Evolutionary conservation across 2,797 vertebrate genomes (phyloP).

Genomic region (Emydoidea blandingii): DNA sequence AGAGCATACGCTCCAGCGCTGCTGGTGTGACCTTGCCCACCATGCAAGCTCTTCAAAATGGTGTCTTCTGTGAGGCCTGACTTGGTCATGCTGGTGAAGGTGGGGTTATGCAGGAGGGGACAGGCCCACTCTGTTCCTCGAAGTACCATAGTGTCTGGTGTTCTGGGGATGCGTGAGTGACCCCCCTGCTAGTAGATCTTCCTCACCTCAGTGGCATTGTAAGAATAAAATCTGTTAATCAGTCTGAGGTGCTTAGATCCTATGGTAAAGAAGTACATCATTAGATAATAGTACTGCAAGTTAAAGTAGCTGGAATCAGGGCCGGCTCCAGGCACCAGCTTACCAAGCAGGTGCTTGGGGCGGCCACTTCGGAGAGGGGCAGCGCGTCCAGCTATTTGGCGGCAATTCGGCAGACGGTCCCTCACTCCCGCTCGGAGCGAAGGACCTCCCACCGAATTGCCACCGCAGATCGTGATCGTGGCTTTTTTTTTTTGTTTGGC

Average conservation of each 20-base stretch:
- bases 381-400: too few species aligned
- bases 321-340: too few species aligned
- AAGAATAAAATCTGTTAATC: conserved; percentile 33
- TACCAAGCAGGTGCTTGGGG: too few species aligned
- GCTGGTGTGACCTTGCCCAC: background rate
- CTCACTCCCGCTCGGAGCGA: too few species aligned
- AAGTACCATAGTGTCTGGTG: background rate
- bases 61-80: background rate
- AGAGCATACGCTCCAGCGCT: background rate
- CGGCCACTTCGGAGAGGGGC: too few species aligned
- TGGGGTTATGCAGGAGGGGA: background rate
- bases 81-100: background rate
- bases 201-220: background rate
- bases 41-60: background rate
- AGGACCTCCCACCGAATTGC: too few species aligned
- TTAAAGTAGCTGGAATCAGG: background rate
- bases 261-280: conserved; percentile 6
- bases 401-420: too few species aligned
- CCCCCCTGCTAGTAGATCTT: background rate
- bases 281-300: background rate
- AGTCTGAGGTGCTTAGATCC: background rate
- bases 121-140: background rate
- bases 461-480: too few species aligned
- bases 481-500: too few species aligned
- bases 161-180: background rate